phyloP scores from a whole-genome alignment of 2,113 vertebrate species.

The Progne subis region DNA sequence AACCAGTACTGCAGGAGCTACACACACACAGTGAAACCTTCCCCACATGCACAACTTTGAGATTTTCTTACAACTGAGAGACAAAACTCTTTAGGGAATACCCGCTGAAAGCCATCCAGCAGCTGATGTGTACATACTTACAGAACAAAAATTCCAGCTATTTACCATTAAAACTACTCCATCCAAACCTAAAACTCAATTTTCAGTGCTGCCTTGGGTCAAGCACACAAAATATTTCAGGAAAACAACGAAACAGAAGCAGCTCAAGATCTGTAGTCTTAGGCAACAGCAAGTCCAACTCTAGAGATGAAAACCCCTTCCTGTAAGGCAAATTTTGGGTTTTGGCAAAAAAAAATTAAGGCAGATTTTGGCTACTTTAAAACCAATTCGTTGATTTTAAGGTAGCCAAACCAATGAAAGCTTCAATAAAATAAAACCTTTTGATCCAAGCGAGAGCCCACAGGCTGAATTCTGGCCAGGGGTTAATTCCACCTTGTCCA shows the following conservation, averaged over 20 bases:
- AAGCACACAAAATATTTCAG: not conserved
- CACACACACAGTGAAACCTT: not conserved
- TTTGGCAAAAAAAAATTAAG: not conserved
- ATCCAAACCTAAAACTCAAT: not conserved
- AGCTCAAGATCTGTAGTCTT: not conserved
- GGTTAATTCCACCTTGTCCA: not conserved
- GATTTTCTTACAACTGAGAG: not conserved
- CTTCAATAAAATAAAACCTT: not conserved
- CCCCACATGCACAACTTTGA: not conserved
- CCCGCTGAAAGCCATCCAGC: not conserved
- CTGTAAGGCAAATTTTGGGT: not conserved
- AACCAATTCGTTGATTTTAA: not conserved
- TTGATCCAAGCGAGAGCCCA: not conserved
- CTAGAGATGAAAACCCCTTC: not conserved
- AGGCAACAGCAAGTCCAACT: not conserved
- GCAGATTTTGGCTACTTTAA: not conserved
- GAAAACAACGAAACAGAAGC: not conserved
- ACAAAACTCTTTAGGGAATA: not conserved
- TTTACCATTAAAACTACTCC: not conserved
- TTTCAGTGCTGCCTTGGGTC: not conserved
- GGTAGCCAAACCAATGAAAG: not conserved
- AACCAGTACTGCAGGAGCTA: not conserved
- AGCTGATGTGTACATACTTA: not conserved
- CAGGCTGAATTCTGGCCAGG: not conserved
- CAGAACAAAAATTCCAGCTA: not conserved